Conservation (phyloP, 64 coral and sea anemone species). For the Platygyra sinensis region DNA sequence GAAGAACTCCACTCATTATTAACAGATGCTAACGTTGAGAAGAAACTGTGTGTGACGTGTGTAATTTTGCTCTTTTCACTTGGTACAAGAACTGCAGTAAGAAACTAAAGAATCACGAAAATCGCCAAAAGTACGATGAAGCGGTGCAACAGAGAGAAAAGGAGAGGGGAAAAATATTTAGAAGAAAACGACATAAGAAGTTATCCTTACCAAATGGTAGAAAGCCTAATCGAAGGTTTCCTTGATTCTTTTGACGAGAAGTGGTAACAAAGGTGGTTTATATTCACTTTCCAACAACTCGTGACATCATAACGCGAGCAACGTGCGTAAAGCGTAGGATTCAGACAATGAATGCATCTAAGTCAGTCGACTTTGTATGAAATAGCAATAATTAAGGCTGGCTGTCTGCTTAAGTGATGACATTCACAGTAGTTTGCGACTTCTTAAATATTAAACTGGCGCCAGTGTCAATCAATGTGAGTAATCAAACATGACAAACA, state of each 20-base stretch:
- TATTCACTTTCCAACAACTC: neutral
- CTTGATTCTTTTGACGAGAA: neutral
- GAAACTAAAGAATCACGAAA: too few relatives aligned
- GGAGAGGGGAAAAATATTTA: too few relatives aligned
- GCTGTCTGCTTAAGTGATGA: conserved; percentile 4
- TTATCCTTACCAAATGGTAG: too few relatives aligned
- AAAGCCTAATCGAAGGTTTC: too few relatives aligned
- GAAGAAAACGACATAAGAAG: too few relatives aligned
- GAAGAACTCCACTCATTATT: too few relatives aligned
- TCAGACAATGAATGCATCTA: neutral
- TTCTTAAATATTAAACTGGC: conserved; percentile 28
- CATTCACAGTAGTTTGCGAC: neutral
- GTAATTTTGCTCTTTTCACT: too few relatives aligned
- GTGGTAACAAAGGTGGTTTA: neutral
- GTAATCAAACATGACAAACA: conserved; percentile 13
- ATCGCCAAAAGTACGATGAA: too few relatives aligned
- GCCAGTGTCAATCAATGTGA: conserved; percentile 17
- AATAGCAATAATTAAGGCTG: neutral
- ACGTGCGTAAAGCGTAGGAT: neutral
- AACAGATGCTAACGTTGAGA: too few relatives aligned
- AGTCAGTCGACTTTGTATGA: neutral
- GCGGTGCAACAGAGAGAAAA: too few relatives aligned
- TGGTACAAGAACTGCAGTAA: too few relatives aligned
- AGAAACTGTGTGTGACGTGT: too few relatives aligned
- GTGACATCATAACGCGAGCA: neutral